Conservation (phyloP, 2,888 invertebrate genomes). For the Lepidonotus clava region DNA sequence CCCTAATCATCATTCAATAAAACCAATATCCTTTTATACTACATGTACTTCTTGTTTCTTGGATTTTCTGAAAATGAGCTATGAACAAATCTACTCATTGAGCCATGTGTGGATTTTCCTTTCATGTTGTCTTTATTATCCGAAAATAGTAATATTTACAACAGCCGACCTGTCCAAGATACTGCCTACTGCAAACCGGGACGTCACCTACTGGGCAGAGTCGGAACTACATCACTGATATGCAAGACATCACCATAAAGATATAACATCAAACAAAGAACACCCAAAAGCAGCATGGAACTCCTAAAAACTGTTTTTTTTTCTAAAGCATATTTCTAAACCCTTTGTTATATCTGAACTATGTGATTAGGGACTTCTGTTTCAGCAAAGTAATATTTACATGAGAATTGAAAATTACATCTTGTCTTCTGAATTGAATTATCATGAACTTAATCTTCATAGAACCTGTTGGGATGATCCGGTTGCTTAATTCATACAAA, state of each 20-base stretch:
- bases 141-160: conserved; percentile 24
- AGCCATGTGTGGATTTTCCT: too few relatives aligned
- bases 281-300: not conserved
- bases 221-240: not conserved
- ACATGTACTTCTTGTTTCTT: too few relatives aligned
- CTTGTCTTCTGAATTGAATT: not conserved
- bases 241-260: not conserved
- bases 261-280: not conserved
- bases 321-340: not conserved
- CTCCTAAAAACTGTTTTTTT: not conserved
- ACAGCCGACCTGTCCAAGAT: not conserved
- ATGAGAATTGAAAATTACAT: not conserved
- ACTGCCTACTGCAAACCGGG: not conserved
- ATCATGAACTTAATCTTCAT: not conserved
- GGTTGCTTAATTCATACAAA: too few relatives aligned
- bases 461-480: too few relatives aligned
- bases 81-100: too few relatives aligned
- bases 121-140: conserved; percentile 28
- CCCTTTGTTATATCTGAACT: not conserved
- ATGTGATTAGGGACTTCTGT: not conserved
- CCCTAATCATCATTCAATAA: too few relatives aligned
- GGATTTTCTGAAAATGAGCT: too few relatives aligned
- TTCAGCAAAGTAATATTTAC: not conserved
- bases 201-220: not conserved
- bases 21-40: too few relatives aligned